Percentiles rank a stretch among this genome's conserved stretches.
phyloP scores from a whole-genome alignment of 2,888 invertebrate genomes.

The Euproctis similis region DNA sequence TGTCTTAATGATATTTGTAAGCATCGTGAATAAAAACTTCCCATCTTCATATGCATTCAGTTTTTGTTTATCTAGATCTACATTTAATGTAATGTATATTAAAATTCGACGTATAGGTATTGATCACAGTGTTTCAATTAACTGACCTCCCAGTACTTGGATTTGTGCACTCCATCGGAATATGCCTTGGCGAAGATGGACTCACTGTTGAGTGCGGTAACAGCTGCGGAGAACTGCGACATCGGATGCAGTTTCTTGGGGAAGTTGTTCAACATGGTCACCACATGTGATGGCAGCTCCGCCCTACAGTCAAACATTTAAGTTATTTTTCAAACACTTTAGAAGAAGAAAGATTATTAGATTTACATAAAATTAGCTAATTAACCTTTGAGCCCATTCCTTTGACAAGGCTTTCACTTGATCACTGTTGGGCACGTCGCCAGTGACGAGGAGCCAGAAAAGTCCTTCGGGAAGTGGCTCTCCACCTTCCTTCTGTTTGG shows the following conservation, averaged over 20 bases:
- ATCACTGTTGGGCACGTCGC: constrained; percentile 81
- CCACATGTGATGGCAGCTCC: constrained; percentile 94
- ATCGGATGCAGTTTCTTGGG: constrained; percentile 94
- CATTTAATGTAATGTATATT: not conserved
- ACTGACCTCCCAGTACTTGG: constrained; percentile 89
- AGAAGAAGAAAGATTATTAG: no score
- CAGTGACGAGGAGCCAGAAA: constrained; percentile 87
- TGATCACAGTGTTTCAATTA: no score
- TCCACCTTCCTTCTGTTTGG: constrained; percentile 80
- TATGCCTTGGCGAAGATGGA: constrained; percentile 95
- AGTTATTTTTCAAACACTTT: no score
- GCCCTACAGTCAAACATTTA: no score
- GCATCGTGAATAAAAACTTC: no score
- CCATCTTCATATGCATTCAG: no score
- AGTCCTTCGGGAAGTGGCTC: constrained; percentile 87
- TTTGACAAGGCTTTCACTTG: constrained; percentile 84
- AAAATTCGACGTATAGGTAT: no score
- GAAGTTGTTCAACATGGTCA: constrained; percentile 93
- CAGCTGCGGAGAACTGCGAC: constrained; percentile 94
- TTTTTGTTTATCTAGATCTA: not conserved
- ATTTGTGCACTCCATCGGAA: constrained; percentile 89
- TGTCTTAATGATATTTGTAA: no score
- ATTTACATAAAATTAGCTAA: no score
- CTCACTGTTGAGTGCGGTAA: constrained; percentile 93
- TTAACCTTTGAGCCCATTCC: constrained; percentile 83